A percentile compares a stretch with the other conserved stretches of the same genome.
Conservation (phyloP, 2,797 vertebrate genomes). For the Chrysolophus pictus region DNA sequence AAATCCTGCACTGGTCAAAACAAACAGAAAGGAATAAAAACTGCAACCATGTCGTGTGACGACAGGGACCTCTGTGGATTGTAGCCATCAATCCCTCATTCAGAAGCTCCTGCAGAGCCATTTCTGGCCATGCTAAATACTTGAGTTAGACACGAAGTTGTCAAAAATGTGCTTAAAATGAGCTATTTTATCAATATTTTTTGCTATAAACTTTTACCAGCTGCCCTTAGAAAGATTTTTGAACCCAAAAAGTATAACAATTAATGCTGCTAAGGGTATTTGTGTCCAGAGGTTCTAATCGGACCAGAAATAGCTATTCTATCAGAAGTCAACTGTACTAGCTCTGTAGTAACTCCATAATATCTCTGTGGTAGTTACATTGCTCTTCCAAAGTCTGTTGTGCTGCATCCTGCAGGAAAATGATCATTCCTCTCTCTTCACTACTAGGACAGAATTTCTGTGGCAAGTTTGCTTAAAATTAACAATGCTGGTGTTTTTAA, state of each 20-base stretch:
- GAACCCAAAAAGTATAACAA: not conserved
- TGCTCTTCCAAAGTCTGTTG: not conserved
- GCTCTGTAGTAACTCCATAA: not conserved
- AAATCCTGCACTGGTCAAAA: not conserved
- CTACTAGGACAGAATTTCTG: not conserved
- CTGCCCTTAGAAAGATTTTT: not conserved
- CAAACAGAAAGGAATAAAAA: not conserved
- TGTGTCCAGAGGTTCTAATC: not conserved
- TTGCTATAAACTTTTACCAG: not conserved
- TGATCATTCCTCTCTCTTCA: not conserved
- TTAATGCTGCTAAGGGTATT: not conserved
- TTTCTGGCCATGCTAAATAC: not conserved
- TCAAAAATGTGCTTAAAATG: not conserved
- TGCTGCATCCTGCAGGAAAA: not conserved
- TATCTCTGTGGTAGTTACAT: not conserved
- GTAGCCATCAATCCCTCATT: not conserved
- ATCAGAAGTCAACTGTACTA: not conserved
- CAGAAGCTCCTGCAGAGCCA: not conserved
- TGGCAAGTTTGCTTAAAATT: not conserved
- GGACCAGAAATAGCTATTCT: not conserved
- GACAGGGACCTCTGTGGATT: not conserved
- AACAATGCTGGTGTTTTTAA: not conserved
- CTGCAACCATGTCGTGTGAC: not conserved
- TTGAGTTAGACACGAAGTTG: not conserved
- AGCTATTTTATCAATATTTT: not conserved